These are phyloP conservation scores for Sarcophaga carnaria DNA, from an alignment of 2,888 invertebrate species.

Conservation along the genomic window DNA sequence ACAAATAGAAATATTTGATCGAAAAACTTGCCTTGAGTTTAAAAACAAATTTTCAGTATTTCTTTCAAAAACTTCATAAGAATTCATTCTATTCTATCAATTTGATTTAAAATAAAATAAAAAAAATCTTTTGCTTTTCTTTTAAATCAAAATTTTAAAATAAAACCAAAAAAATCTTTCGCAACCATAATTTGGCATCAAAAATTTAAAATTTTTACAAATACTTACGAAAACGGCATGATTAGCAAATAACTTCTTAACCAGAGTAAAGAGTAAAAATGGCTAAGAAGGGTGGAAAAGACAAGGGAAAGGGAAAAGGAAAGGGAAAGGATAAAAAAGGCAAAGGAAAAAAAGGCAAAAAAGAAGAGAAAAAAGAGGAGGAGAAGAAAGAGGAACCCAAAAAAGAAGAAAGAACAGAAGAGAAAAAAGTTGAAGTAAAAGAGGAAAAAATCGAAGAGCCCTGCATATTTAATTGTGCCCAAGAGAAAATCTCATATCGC, in stretches of 20 bases:
- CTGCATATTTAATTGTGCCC: constrained; percentile 65
- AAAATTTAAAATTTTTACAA: neutral
- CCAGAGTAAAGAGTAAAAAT: neutral
- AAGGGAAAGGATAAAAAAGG: constrained; percentile 69
- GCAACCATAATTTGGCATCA: neutral
- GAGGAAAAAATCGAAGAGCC: constrained; percentile 60
- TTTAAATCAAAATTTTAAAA: neutral
- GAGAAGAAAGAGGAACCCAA: constrained; percentile 8
- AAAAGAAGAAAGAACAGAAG: constrained; percentile 34
- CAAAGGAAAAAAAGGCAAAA: constrained; percentile 69
- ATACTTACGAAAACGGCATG: neutral
- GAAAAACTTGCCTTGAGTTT: no score
- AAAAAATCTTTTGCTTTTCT: neutral
- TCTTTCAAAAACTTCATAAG: neutral
- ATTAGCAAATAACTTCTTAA: neutral
- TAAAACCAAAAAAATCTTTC: neutral
- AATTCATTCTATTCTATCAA: neutral
- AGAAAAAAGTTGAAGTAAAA: constrained; percentile 3
- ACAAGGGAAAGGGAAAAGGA: constrained; percentile 55
- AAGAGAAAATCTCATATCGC: constrained; percentile 66
- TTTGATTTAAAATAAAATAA: neutral
- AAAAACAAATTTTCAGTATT: neutral
- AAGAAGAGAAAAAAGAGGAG: constrained; percentile 10
- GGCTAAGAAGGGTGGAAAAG: constrained; percentile 70
- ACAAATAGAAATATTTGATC: neutral